A percentile compares a stretch with the other conserved stretches of the same genome.
phyloP scores from a whole-genome alignment of 2,797 vertebrate species.

The Periophthalmus magnuspinnatus region DNA sequence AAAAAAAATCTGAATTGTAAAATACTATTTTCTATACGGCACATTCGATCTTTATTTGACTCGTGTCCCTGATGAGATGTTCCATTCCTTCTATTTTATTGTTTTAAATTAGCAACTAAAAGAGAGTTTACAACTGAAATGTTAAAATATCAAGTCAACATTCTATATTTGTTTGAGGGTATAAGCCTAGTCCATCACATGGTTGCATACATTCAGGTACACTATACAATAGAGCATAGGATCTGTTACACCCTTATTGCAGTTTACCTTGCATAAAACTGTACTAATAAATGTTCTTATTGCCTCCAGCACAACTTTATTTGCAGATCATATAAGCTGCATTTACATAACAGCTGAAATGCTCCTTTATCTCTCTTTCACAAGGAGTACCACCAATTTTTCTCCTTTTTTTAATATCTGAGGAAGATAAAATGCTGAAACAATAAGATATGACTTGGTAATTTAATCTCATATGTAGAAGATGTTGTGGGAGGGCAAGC shows the following conservation, averaged over 20 bases:
- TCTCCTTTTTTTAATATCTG: not conserved
- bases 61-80: not conserved
- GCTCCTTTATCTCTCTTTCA: not conserved
- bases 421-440: not conserved
- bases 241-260: not conserved
- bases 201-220: not conserved
- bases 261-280: not conserved
- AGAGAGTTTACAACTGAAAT: not conserved
- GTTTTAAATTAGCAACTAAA: not conserved
- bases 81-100: not conserved
- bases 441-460: not conserved
- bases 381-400: not conserved
- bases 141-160: too few species aligned
- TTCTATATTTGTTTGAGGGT: not conserved
- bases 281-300: not conserved
- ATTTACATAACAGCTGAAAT: slow-evolving; percentile 1
- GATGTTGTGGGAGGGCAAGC: not conserved
- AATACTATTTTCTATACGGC: too few species aligned
- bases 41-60: not conserved
- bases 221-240: not conserved
- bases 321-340: not conserved
- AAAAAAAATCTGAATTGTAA: too few species aligned
- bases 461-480: not conserved
- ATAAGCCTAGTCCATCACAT: not conserved
- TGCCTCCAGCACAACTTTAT: slow-evolving; percentile 1